phyloP scores from a whole-genome alignment of 2,888 invertebrate species.

The Adelphocoris suturalis region DNA sequence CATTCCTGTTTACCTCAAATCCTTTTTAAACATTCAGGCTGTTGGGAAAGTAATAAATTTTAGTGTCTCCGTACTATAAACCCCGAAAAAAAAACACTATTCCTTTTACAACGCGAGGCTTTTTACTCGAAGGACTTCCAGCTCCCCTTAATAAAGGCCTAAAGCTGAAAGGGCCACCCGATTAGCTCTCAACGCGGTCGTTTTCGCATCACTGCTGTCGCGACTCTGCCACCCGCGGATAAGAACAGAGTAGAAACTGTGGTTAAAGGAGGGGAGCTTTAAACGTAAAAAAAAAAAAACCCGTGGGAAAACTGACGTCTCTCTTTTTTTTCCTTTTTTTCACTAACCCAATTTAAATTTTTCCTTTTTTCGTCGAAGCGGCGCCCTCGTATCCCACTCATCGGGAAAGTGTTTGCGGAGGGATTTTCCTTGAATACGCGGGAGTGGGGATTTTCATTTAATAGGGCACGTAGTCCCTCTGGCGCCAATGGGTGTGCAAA shows the following conservation, averaged over 20 bases:
- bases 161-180: neutral
- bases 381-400: neutral
- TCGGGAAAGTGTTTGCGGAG: conserved; percentile 16
- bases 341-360: conserved; percentile 3
- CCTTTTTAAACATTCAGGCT: no score
- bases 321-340: neutral
- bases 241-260: neutral
- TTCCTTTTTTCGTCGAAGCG: neutral
- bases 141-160: neutral
- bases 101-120: no score
- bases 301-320: neutral
- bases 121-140: neutral
- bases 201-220: neutral
- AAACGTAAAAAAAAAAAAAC: neutral
- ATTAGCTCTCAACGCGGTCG: neutral
- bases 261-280: neutral
- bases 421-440: neutral
- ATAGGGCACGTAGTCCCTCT: neutral
- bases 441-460: conserved; percentile 9
- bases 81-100: no score
- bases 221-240: neutral
- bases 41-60: no score
- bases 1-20: no score
- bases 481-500: conserved; percentile 21
- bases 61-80: no score